Evolutionary conservation across 2,888 invertebrate species (phyloP), one percentile per base, ranked within the genome.

Genomic region (Rhagophthalmus giganteus): DNA sequence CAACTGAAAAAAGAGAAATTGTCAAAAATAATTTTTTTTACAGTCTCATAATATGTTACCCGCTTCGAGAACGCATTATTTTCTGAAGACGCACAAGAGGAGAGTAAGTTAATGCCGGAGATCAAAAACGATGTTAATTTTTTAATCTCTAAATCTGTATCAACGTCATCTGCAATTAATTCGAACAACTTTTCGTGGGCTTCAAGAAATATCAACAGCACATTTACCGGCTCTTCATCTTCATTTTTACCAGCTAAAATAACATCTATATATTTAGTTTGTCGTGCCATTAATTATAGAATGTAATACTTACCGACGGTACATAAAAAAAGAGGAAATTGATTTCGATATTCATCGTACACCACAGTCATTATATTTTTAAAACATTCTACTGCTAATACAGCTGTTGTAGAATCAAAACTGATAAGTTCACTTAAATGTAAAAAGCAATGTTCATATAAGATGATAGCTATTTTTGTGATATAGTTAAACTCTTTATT

Each of bases 361-460:
- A 78, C 65, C 11, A 75, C 49, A 35, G 66, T 66, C 62, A 79
- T 32, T 68, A 74, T 70, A 60, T 71, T 55, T 67, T 81, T 73
- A 74, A 82, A 86, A 61, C 83, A 78, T 61, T 86, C 85, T 10
- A 84, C 55, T 40, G 82, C 81, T 1, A 76, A 66, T 35, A 80
- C 62, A 0, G 81, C 78, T 0, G 80, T 78, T 32, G 74, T 72
- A 25, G 78, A 77, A 57, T 86, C 83, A 58, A 83, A 82, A 28
- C 79, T 78, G 10, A 78, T 75, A 63, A 82, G 75, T 11, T 79
- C 77, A 53, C 77, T 73, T 53, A 83, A 78, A 46, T 79, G 77
- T 38, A 69, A 70, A 9, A 80, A 72, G 50, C 79, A 78, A 37
- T 75, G 71, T 41, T 76, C 74, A 50, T 65, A 72, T 48, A 74